These are phyloP conservation scores for Tenrec ecaudatus DNA, from an alignment of 2,113 vertebrate species.

Conservation along the genomic window DNA sequence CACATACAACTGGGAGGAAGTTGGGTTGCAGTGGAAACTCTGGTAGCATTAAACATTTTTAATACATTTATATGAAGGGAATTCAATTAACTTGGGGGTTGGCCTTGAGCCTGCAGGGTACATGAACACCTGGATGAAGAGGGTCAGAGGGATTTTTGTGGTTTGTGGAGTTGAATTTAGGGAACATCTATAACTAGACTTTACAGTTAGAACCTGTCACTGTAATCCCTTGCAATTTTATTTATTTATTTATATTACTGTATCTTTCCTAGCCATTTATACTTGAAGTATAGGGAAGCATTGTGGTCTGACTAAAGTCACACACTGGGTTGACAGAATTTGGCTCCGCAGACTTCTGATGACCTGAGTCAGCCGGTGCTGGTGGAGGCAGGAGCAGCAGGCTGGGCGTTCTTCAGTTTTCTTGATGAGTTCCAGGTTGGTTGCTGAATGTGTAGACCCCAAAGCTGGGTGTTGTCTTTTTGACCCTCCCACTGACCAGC, in stretches of 20 bases:
- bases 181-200: background rate
- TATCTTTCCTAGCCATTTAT: background rate
- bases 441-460: background rate
- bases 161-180: background rate
- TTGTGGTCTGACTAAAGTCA: background rate
- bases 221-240: too few relatives aligned
- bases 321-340: background rate
- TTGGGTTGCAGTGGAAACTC: background rate
- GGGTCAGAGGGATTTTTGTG: background rate
- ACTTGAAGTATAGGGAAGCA: background rate
- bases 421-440: background rate
- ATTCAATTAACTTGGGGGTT: background rate
- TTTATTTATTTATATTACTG: too few relatives aligned
- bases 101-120: background rate
- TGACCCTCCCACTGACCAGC: background rate
- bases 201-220: background rate
- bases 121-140: background rate
- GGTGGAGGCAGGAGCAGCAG: background rate
- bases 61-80: background rate
- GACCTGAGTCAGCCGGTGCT: background rate
- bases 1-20: background rate
- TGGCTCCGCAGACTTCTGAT: background rate
- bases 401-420: background rate
- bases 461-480: background rate
- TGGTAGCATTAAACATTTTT: background rate